Conservation (phyloP, 2,888 invertebrate species). For the Hanleya hanleyi region DNA sequence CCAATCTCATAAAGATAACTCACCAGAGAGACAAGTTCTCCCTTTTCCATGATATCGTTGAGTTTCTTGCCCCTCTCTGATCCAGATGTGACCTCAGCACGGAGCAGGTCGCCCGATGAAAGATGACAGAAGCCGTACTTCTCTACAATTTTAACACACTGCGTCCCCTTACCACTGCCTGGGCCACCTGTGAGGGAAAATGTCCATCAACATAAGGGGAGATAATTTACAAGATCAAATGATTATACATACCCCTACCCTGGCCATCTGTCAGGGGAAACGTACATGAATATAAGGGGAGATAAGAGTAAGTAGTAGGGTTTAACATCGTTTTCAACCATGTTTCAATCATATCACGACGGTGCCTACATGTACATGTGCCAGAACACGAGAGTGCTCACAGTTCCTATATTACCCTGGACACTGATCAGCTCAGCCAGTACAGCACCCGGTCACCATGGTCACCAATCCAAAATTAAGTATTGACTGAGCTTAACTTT, state of each 20-base stretch:
- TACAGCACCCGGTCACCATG: too few relatives aligned
- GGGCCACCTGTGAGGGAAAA: slow-evolving; percentile 86
- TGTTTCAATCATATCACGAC: too few relatives aligned
- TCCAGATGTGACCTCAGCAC: slow-evolving; percentile 92
- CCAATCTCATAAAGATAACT: too few relatives aligned
- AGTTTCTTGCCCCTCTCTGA: slow-evolving; percentile 89
- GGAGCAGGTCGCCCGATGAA: slow-evolving; percentile 88
- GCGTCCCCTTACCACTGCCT: slow-evolving; percentile 97
- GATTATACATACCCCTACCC: not conserved
- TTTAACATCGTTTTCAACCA: too few relatives aligned
- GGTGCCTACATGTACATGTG: too few relatives aligned
- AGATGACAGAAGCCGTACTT: slow-evolving; percentile 96
- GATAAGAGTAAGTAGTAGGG: too few relatives aligned
- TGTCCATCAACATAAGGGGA: too few relatives aligned
- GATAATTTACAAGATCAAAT: not conserved
- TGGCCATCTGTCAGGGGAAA: not conserved
- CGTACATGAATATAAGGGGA: not conserved
- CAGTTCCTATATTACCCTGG: too few relatives aligned
- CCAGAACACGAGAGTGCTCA: too few relatives aligned
- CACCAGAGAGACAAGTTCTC: slow-evolving; percentile 86
- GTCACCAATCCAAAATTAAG: not conserved
- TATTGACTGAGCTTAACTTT: too few relatives aligned
- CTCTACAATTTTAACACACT: slow-evolving; percentile 92
- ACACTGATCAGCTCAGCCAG: too few relatives aligned
- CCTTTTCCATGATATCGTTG: slow-evolving; percentile 91